phyloP scores from a whole-genome alignment of 1,140 invertebrate species.

The Cotesia typhae region DNA sequence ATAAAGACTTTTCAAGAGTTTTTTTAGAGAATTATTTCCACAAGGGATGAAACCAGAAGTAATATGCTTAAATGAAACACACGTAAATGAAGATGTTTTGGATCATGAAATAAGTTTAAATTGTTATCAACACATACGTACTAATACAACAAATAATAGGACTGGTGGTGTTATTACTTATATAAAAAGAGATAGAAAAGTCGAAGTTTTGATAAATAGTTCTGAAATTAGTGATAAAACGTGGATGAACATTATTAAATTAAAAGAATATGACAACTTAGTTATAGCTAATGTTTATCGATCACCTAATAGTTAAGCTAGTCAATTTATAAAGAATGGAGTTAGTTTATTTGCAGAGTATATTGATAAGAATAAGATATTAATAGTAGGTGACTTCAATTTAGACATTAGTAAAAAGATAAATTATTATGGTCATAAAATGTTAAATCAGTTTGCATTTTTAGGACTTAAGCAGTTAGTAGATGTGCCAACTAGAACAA shows the following conservation, averaged over 20 bases:
- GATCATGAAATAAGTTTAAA: slow-evolving; percentile 24
- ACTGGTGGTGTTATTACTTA: slow-evolving; percentile 24
- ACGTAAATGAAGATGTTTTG: slow-evolving; percentile 21
- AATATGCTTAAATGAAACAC: slow-evolving; percentile 30
- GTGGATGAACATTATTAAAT: slow-evolving; percentile 15
- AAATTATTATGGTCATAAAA: too few relatives aligned
- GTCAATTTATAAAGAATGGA: slow-evolving; percentile 21
- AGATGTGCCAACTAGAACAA: too few relatives aligned
- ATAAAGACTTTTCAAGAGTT: too few relatives aligned
- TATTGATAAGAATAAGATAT: too few relatives aligned
- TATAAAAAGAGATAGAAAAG: slow-evolving; percentile 4
- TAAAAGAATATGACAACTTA: neutral
- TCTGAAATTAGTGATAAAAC: neutral
- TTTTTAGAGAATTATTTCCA: too few relatives aligned
- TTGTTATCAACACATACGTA: slow-evolving; percentile 11
- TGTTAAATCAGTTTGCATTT: too few relatives aligned
- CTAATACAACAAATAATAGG: slow-evolving; percentile 23
- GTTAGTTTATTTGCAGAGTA: too few relatives aligned
- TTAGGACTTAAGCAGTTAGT: too few relatives aligned
- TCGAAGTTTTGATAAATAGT: neutral
- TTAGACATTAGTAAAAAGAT: too few relatives aligned
- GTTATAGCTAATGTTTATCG: slow-evolving; percentile 21
- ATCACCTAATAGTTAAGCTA: slow-evolving; percentile 23
- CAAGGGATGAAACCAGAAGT: slow-evolving; percentile 24
- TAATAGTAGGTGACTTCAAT: too few relatives aligned